Conservation (phyloP, 2,113 vertebrate species). For the Tetrao urogallus region DNA sequence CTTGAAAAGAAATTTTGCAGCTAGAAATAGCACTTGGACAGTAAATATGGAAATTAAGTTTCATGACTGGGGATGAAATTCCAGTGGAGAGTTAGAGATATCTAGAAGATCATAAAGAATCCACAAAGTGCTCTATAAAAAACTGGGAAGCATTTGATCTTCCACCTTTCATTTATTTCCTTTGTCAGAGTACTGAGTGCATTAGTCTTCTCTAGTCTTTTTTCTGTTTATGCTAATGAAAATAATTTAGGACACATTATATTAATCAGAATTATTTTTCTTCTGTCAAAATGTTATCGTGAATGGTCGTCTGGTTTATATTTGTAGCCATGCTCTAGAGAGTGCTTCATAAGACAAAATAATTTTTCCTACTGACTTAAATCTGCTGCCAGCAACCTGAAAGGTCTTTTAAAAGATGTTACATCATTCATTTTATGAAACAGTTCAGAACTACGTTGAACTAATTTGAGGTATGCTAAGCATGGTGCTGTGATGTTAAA, state of each 20-base stretch:
- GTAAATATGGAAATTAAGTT: not conserved
- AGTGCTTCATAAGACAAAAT: not conserved
- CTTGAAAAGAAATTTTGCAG: not conserved
- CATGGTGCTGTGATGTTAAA: not conserved
- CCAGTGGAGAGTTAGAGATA: not conserved
- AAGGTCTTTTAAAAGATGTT: not conserved
- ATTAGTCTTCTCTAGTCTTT: not conserved
- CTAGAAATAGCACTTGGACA: not conserved
- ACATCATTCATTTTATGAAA: not conserved
- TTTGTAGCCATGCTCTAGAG: not conserved
- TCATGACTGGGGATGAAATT: no score
- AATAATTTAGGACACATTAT: not conserved
- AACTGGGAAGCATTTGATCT: not conserved
- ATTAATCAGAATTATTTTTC: not conserved
- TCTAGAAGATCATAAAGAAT: not conserved
- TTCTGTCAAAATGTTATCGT: not conserved
- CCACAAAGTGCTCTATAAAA: not conserved
- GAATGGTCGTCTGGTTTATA: not conserved
- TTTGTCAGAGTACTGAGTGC: not conserved
- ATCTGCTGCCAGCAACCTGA: not conserved
- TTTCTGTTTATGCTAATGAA: not conserved
- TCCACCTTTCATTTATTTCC: not conserved
- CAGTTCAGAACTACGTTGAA: not conserved
- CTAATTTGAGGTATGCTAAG: not conserved
- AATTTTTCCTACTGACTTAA: not conserved